Evolutionary conservation across 64 coral and sea anemone species (phyloP), one percentile per base, ranked within the genome.

Genomic region (Cladopsammia gracilis): DNA sequence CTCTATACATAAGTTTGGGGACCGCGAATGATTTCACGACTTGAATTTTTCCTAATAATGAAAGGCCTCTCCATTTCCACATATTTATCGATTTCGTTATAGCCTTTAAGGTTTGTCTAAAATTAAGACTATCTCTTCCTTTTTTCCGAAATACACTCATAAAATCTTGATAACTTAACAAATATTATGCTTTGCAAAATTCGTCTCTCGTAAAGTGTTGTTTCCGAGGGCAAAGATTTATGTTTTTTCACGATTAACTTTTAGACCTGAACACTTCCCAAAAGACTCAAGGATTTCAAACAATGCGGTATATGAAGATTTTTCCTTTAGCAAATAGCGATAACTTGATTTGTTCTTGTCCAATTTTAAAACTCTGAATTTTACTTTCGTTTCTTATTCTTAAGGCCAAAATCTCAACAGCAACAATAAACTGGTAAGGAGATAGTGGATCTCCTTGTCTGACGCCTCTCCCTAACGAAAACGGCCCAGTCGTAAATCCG

Each of bases 361-460:
- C 57, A 49, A 82, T 54, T 24, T 2, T 54, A 24, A 82, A 43
- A 6, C 78, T 54, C 7, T 82, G 16, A 16, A 82, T 82, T 18
- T 74, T 42, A 4, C 25, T 74, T 10, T 74, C 71, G 11, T 74
- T 20, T 23, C 71, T 74, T 34, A 74, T 74, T 23, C 25, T 42
- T 45, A 48, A 18, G 6, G 46, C 26, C 71, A 74, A 74, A 45
- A 48, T 42, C 46, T 74, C 71, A 10, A 74, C 0, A 48, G 26
- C 46, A 18, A 4, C 12, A 45, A 74, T 74, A 48, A 45, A 45
- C n/a, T 6, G 2, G 25, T 74, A 74, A 10, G 46, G 46, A 60
- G 77, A 89, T 25, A 89, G 18, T 26, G 87, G 87, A 64, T 89
- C 87, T 75, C 87, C 87, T 62, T 89, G 87, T 64, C 66, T 78